Base-by-base conservation (phyloP, 2,113 vertebrate species). In the Percina caprodes region DNA sequence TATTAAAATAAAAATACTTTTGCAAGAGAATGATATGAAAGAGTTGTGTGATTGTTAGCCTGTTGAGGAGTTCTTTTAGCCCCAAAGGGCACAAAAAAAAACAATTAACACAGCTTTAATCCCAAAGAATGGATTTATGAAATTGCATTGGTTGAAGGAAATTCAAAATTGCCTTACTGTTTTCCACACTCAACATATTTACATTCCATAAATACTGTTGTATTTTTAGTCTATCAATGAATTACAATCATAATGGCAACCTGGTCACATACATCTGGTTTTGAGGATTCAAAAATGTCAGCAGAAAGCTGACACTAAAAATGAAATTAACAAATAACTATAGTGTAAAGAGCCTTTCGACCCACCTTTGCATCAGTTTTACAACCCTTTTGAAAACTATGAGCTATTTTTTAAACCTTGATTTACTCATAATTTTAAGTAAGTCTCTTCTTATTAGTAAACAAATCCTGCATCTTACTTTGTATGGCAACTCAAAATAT, bases 71-170 rank as follows among this genome's bases (percentile, higher is more conserved):
- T 24, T 16, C 0, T 24, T 16, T 5, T 66, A 18, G n/a, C 18
- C 39, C 13, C 60, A 58, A 45, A 45, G 39, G 61, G 39, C 21
- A 62, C 21, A 42, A 23, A 15, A 24, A 62, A 39, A 62, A 73
- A 73, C 56, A 58, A 65, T 79, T 72, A 75, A 69, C 69, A 79
- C 45, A 79, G 35, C 15, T 26, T 67, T 58, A 59, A 30, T 80
- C 24, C 45, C 30, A 51, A 63, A 60, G 48, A 26, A 77, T 54
- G 39, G 12, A 14, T 62, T 77, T 51, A 16, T 70, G 10, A 63
- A 61, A 77, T 56, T 30, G 45, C n/a, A 61, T 18, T 76, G 71
- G 42, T 79, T 77, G 11, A 52, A 58, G 72, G 52, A n/a, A 12
- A 42, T 71, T 71, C n/a, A 12, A 79, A 76, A 82, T 51, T 60